Evolutionary conservation across 2,888 invertebrate genomes (phyloP).

Genomic region (Idaea dimidiata): DNA sequence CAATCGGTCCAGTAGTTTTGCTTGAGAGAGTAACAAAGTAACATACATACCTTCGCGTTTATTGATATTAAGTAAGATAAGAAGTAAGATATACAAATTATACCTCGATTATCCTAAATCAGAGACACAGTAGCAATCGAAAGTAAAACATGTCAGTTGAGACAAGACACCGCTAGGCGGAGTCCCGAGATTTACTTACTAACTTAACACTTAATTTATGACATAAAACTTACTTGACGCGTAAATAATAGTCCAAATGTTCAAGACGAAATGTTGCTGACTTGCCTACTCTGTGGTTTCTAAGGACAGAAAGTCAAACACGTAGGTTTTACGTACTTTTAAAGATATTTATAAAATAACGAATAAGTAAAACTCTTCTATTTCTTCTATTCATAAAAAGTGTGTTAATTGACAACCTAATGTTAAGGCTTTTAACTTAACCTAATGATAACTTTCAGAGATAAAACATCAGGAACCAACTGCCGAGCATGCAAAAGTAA

Average conservation of each 20-base stretch:
- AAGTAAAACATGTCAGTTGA: constrained; percentile 42
- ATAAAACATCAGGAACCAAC: no score
- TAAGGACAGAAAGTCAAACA: constrained; percentile 20
- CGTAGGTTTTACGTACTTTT: constrained; percentile 13
- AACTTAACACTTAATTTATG: constrained; percentile 56
- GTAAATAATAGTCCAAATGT: constrained; percentile 48
- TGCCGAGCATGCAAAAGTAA: no score
- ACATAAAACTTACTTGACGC: constrained; percentile 50
- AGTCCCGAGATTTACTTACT: constrained; percentile 45
- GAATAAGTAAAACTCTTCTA: no score
- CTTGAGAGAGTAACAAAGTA: no score
- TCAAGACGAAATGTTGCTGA: background rate
- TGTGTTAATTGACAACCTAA: no score
- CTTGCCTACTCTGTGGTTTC: constrained; percentile 21
- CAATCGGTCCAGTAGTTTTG: no score
- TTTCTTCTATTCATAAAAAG: no score
- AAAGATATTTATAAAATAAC: constrained; percentile 4
- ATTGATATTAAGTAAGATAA: no score
- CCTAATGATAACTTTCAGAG: no score
- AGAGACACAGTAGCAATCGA: constrained; percentile 36
- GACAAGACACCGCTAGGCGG: constrained; percentile 34
- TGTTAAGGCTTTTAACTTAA: no score
- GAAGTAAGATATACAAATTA: background rate
- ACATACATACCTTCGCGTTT: no score
- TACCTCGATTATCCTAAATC: constrained; percentile 11